Evolutionary conservation across 2,797 vertebrate genomes (phyloP).

Genomic region (Buceros bicornis): DNA sequence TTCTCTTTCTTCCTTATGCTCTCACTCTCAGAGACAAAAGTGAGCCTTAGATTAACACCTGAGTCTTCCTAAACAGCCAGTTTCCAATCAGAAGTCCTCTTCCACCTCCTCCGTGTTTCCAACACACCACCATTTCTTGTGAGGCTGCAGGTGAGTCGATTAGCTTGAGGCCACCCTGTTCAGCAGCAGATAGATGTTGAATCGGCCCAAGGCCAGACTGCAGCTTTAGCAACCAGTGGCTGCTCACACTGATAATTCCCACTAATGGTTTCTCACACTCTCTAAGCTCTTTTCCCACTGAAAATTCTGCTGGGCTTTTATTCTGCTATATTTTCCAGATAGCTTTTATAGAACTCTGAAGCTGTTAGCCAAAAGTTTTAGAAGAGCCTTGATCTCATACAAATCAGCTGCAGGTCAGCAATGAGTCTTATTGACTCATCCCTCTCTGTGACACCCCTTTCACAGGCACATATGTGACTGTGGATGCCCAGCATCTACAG

Average conservation of each 20-base stretch:
- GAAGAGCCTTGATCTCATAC: neutral
- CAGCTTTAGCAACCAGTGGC: neutral
- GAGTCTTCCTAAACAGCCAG: neutral
- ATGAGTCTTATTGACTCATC: neutral
- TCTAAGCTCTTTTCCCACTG: neutral
- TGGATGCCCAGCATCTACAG: neutral
- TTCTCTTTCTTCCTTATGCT: neutral
- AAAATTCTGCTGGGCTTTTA: neutral
- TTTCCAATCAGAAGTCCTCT: neutral
- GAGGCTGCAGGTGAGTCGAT: neutral
- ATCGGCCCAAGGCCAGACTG: neutral
- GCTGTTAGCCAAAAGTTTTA: neutral
- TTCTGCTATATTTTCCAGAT: neutral
- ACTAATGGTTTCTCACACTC: neutral
- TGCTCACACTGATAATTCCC: neutral
- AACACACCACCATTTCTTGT: neutral
- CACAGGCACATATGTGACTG: neutral
- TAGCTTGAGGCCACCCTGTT: neutral
- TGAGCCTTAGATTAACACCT: neutral
- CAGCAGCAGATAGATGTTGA: neutral
- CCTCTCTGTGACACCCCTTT: neutral
- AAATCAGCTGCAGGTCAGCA: slow-evolving; percentile 6
- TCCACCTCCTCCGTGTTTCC: fast-evolving
- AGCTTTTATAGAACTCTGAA: neutral
- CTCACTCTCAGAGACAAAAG: neutral